These are phyloP conservation scores for Drosophila quadrilineata DNA, from an alignment of 1,140 invertebrate species.

Conservation along the genomic window DNA sequence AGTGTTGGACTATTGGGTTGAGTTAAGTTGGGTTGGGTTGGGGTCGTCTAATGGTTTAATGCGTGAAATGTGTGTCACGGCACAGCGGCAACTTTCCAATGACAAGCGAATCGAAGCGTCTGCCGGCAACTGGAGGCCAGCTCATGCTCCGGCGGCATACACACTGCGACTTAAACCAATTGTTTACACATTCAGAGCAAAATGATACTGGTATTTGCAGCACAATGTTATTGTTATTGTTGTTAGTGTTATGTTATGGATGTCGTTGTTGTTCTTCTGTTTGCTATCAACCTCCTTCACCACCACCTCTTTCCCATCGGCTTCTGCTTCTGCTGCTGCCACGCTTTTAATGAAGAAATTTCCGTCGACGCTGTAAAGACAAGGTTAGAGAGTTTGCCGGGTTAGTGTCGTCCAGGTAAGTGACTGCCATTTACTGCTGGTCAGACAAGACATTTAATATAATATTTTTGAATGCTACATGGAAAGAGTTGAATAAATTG, in stretches of 20 bases:
- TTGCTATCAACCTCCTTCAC: no score
- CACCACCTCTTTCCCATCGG: no score
- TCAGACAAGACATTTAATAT: no score
- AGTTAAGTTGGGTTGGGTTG: no score
- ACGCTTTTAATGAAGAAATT: constrained; percentile 69
- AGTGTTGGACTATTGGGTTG: no score
- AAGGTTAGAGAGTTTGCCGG: neutral
- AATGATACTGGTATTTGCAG: constrained; percentile 69
- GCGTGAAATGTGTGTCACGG: constrained; percentile 75
- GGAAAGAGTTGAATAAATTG: neutral
- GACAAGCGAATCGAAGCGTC: constrained; percentile 59
- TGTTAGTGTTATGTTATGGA: constrained; percentile 47
- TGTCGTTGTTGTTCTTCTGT: no score
- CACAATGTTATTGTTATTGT: constrained; percentile 39
- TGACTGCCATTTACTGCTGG: neutral
- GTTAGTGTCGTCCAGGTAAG: neutral
- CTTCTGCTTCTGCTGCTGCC: no score
- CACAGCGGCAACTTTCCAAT: constrained; percentile 76
- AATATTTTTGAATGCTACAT: neutral
- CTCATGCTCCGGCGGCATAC: constrained; percentile 49
- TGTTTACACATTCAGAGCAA: no score
- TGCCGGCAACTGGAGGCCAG: constrained; percentile 34
- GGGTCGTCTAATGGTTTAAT: constrained; percentile 65
- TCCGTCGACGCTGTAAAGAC: constrained; percentile 41
- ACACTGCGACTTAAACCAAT: constrained; percentile 53